These are phyloP conservation scores for Cynocephalus volans DNA, from an alignment of 2,113 vertebrate genomes.

Conservation along the genomic window DNA sequence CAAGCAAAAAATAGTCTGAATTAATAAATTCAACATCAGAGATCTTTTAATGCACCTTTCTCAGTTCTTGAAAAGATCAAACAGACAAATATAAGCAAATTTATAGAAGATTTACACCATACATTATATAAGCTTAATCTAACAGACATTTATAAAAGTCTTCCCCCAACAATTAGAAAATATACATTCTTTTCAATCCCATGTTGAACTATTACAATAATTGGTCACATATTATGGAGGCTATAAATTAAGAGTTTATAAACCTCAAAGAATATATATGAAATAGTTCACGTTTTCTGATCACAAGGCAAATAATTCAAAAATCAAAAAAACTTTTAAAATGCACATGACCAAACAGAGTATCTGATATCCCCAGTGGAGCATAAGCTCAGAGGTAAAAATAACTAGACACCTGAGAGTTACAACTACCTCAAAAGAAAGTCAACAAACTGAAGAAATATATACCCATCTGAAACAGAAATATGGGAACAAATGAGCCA, in stretches of 20 bases:
- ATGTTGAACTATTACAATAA: conserved; percentile 2
- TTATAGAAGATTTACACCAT: neutral
- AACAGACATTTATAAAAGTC: neutral
- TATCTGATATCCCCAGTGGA: conserved; percentile 35
- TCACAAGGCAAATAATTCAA: neutral
- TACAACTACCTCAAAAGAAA: conserved; percentile 17
- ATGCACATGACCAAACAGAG: neutral
- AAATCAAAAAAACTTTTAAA: conserved; percentile 31
- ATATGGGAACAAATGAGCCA: neutral
- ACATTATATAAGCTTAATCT: conserved; percentile 28
- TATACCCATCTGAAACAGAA: neutral
- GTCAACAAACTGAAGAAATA: conserved; percentile 45
- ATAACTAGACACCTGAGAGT: conserved; percentile 59
- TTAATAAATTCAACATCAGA: conserved; percentile 52
- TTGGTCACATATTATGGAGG: neutral
- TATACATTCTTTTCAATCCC: neutral
- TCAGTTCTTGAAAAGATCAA: conserved; percentile 36
- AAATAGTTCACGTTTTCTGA: conserved; percentile 53
- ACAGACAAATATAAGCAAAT: neutral
- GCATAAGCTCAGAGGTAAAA: conserved; percentile 46
- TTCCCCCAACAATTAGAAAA: conserved; percentile 55
- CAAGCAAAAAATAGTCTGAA: conserved; percentile 7
- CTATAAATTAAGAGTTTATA: neutral
- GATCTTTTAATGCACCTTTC: neutral
- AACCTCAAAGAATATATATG: neutral